Evolutionary conservation across 2,888 invertebrate genomes (phyloP).

Genomic region (Dysmachus trigonus): DNA sequence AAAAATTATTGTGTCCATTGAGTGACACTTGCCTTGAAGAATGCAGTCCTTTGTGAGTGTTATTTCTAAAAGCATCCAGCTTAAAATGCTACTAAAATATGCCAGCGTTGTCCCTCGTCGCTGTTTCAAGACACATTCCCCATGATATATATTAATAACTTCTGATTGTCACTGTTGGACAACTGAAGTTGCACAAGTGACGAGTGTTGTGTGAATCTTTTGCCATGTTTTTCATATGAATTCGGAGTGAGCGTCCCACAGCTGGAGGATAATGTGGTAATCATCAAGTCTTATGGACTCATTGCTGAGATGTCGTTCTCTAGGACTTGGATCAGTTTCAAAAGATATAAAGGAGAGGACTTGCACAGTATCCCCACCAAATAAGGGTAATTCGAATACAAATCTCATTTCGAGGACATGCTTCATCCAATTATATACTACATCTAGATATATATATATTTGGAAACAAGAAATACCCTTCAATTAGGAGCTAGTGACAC

Average conservation of each 20-base stretch:
- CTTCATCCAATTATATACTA: background rate
- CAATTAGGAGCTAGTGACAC: background rate
- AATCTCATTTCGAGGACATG: background rate
- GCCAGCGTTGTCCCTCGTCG: background rate
- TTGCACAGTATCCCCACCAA: background rate
- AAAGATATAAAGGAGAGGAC: background rate
- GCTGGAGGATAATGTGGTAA: background rate
- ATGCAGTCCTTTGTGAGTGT: background rate
- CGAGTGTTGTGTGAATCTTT: background rate
- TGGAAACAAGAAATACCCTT: background rate
- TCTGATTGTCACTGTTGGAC: background rate
- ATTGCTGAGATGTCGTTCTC: background rate
- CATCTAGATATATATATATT: no score
- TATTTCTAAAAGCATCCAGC: background rate
- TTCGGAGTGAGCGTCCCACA: background rate
- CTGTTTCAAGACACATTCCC: background rate
- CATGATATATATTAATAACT: background rate
- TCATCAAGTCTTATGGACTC: background rate
- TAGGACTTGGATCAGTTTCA: background rate
- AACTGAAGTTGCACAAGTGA: background rate
- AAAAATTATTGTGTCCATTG: background rate
- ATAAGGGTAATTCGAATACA: background rate
- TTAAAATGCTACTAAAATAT: background rate
- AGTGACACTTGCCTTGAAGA: background rate
- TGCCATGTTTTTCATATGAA: background rate